Conservation (phyloP, 2,113 vertebrate species). For the rabbit (Oryctolagus cuniculus) region mOryCun1.1 NC_091437.1:19570001-19570500, state of each 20-base stretch:
- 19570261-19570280: background rate
- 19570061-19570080: background rate
- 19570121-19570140: background rate
- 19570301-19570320: background rate
- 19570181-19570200: conserved; percentile 35
- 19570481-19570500: background rate
- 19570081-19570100: background rate
- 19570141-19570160: background rate
- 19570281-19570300: background rate
- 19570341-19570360: background rate
- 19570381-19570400: background rate
- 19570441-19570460: background rate
- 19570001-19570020: conserved; percentile 28
- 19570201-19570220: conserved; percentile 26
- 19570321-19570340: background rate
- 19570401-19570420: background rate
- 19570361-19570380: background rate
- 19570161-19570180: background rate
- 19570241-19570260: background rate
- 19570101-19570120: background rate
- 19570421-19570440: background rate
- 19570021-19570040: background rate
- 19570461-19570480: background rate
- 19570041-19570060: background rate
- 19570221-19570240: background rate